These are phyloP conservation scores for Scolopax mira DNA, from an alignment of 2,113 vertebrate genomes.

Conservation along the genomic window DNA sequence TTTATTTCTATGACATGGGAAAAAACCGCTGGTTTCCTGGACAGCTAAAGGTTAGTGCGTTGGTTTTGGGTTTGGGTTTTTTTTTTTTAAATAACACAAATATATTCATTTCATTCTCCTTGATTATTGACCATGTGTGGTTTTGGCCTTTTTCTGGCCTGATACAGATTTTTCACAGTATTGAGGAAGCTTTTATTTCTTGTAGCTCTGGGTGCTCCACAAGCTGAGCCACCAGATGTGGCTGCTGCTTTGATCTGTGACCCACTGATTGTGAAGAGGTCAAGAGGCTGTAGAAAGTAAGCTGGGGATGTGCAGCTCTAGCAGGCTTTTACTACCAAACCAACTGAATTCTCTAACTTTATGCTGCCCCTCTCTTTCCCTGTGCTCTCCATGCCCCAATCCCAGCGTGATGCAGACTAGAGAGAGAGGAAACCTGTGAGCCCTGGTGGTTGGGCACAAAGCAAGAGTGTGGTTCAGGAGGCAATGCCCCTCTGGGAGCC, in stretches of 20 bases:
- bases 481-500: neutral
- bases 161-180: fast-evolving
- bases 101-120: neutral
- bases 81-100: neutral
- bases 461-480: neutral
- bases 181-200: neutral
- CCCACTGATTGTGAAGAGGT: neutral
- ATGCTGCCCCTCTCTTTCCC: neutral
- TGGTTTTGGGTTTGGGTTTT: too few species aligned
- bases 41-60: constrained; percentile 79
- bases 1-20: constrained; percentile 83
- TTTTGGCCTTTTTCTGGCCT: neutral
- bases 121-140: fast-evolving
- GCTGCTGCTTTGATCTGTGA: neutral
- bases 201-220: neutral
- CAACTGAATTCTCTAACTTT: neutral
- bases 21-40: constrained; percentile 91
- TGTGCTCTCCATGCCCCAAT: neutral
- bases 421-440: neutral
- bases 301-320: neutral
- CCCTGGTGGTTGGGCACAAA: neutral
- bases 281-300: neutral
- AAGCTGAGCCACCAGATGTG: neutral
- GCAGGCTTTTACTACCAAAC: neutral
- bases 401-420: neutral